These are phyloP conservation scores for Hippocampus abdominalis DNA, from an alignment of 2,113 vertebrate genomes.

Conservation along the genomic window DNA sequence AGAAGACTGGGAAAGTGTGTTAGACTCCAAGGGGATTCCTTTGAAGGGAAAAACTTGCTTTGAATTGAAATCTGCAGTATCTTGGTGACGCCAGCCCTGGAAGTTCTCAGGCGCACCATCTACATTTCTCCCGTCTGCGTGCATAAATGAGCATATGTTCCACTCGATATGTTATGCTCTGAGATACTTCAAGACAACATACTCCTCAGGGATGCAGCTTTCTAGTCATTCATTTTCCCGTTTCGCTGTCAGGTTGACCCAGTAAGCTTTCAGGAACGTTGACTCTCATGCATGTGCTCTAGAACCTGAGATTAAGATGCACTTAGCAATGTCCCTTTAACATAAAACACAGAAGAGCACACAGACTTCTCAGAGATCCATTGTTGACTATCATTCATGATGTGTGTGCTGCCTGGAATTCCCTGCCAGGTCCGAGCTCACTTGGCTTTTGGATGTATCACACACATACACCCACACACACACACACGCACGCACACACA, in stretches of 20 bases:
- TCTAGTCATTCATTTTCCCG: background rate
- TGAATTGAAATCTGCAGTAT: background rate
- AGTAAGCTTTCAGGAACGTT: background rate
- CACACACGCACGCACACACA: slow-evolving; percentile 22
- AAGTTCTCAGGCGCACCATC: background rate
- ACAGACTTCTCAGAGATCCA: slow-evolving; percentile 35
- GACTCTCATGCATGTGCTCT: background rate
- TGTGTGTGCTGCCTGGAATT: slow-evolving; percentile 25
- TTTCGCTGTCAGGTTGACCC: background rate
- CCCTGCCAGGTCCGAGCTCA: slow-evolving; percentile 38
- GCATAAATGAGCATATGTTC: background rate
- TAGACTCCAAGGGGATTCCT: background rate
- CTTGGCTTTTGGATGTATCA: slow-evolving; percentile 20
- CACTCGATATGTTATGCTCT: background rate
- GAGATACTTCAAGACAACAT: background rate
- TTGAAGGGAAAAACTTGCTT: background rate
- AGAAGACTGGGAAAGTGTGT: background rate
- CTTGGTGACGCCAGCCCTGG: background rate
- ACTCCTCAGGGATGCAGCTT: background rate
- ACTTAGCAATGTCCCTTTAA: background rate
- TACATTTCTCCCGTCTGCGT: background rate
- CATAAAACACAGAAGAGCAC: background rate
- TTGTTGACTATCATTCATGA: slow-evolving; percentile 54
- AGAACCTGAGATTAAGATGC: background rate
- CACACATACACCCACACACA: slow-evolving; percentile 3